phyloP scores from a whole-genome alignment of 2,797 vertebrate genomes.

The Micrastur ruficollis region DNA sequence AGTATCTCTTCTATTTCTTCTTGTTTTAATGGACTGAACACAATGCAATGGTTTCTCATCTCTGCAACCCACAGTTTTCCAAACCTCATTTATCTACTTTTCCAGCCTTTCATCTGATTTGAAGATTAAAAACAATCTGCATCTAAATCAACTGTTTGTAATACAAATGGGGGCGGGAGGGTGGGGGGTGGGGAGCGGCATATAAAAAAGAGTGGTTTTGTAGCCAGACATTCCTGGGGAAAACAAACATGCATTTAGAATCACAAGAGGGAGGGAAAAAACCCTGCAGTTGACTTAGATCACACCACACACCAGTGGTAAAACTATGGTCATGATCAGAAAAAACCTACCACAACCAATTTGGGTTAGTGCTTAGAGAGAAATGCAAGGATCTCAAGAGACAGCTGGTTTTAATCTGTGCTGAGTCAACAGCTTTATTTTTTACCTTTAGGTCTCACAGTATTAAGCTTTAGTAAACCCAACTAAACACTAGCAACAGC shows the following conservation, averaged over 20 bases:
- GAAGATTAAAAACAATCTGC: constrained; percentile 64
- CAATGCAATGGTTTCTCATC: constrained; percentile 77
- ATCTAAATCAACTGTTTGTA: constrained; percentile 51
- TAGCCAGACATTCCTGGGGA: background rate
- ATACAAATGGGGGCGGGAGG: background rate
- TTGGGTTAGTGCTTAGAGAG: constrained; percentile 20
- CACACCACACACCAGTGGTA: background rate
- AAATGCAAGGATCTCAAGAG: constrained; percentile 31
- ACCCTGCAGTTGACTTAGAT: background rate
- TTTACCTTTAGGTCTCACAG: background rate
- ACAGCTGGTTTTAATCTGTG: constrained; percentile 42
- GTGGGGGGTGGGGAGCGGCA: fast-evolving
- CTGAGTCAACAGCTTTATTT: constrained; percentile 29
- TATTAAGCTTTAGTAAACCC: background rate
- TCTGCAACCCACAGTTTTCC: constrained; percentile 51
- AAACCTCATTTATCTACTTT: constrained; percentile 70
- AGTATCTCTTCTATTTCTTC: constrained; percentile 82
- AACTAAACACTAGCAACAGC: background rate
- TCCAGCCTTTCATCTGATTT: constrained; percentile 63
- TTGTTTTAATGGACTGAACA: constrained; percentile 89
- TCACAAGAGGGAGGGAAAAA: background rate
- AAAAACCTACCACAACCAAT: constrained; percentile 9
- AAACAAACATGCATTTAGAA: background rate
- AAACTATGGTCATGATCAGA: background rate
- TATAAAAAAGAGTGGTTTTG: background rate